Evolutionary conservation across 2,113 vertebrate genomes (phyloP), one percentile per base, ranked within the genome.

Genomic region (Pomatostomus ruficeps): DNA sequence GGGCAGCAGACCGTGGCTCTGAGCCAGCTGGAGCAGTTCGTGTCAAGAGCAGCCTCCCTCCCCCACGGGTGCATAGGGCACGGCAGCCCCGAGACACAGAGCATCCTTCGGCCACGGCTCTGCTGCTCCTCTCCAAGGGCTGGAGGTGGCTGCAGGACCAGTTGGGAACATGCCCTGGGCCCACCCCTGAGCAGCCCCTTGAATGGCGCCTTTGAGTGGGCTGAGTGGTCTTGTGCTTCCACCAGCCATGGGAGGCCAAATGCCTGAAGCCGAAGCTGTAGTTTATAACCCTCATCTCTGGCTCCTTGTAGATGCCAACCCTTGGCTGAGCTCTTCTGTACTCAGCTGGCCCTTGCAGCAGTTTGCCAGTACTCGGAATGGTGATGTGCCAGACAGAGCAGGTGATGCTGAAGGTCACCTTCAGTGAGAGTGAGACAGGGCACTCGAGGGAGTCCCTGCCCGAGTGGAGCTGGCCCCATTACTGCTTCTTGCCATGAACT

Each of bases 401-500:
- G 38, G 2, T 12, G 63, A 5, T 40, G 66, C 71, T 68, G 88
- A 28, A 7, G n/a, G 36, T 35, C 58, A 26, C 42, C 62, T 76
- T 11, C 54, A 13, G 42, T 4, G 46, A 49, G 35, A 1, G 0
- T 29, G 82, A 70, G n/a, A 13, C 8, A 5, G 4, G 25, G n/a
- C 10, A 31, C 35, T 36, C 28, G 38, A 85, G 21, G 6, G 8
- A 57, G 2, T 16, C 59, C 42, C 35, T 82, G 28, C 61, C 45
- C 0, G 1, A 7, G 17, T 33, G 49, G 29, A 78, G 26, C 52
- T 63, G 57, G 14, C 23, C 54, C 25, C 1, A 0, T 48, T 36
- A 5, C 72, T 48, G 33, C 42, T 66, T 51, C 61, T 70, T 55
- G 62, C 38, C 25, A 3, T 49, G 52, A 38, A 10, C 21, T 84